phyloP scores from a whole-genome alignment of 2,113 vertebrate species.

The Hemicordylus capensis region DNA sequence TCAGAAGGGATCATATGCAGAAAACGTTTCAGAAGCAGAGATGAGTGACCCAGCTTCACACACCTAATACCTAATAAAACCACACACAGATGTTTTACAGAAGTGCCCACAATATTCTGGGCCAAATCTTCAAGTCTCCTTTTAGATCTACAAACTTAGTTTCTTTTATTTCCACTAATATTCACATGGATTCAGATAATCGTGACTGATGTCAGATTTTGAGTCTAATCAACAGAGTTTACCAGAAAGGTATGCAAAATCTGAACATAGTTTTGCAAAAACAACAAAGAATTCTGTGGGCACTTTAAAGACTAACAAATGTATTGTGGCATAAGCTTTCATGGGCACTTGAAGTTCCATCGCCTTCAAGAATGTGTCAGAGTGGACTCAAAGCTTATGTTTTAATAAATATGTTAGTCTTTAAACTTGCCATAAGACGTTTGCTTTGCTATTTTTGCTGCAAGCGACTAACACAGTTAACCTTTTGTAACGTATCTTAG shows the following conservation, averaged over 20 bases:
- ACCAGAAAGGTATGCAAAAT: neutral
- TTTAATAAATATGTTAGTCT: neutral
- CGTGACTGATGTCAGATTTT: neutral
- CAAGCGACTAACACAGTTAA: neutral
- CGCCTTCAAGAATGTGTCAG: neutral
- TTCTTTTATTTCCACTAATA: neutral
- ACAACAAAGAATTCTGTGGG: neutral
- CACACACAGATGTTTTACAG: neutral
- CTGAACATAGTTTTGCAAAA: neutral
- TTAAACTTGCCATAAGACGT: neutral
- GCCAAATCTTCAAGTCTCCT: neutral
- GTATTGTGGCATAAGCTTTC: neutral
- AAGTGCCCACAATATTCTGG: neutral
- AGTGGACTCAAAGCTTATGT: neutral
- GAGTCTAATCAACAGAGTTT: neutral
- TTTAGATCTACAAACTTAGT: neutral
- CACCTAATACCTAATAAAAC: neutral
- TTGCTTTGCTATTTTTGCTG: neutral
- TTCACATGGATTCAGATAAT: neutral
- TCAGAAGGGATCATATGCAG: slow-evolving; percentile 16
- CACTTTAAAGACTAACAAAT: neutral
- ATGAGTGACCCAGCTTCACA: neutral
- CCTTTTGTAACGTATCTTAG: neutral
- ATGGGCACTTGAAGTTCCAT: neutral
- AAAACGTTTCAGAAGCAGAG: neutral